These are phyloP conservation scores for Myiotriccus ornatus DNA, from an alignment of 2,797 vertebrate genomes.

Conservation along the genomic window DNA sequence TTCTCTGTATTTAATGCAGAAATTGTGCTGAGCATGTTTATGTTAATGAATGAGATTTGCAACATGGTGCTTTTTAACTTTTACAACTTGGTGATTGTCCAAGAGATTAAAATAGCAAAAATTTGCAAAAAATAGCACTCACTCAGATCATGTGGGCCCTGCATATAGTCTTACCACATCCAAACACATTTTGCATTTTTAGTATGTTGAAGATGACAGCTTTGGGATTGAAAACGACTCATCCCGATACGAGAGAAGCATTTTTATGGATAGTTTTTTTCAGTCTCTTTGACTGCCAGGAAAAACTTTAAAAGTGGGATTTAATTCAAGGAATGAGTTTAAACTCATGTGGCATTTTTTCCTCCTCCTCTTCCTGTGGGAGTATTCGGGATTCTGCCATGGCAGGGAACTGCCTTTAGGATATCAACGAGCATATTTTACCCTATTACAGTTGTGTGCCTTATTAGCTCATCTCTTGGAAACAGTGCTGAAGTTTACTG, in stretches of 20 bases:
- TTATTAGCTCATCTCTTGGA: slow-evolving; percentile 55
- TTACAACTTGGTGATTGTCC: background rate
- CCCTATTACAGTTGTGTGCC: slow-evolving; percentile 16
- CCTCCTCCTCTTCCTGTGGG: slow-evolving; percentile 50
- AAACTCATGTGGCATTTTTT: slow-evolving; percentile 14
- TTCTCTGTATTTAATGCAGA: background rate
- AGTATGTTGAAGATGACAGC: background rate
- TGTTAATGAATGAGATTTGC: background rate
- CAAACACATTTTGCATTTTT: background rate
- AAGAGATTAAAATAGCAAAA: background rate
- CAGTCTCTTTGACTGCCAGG: slow-evolving; percentile 28
- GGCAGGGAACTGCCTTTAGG: slow-evolving; percentile 25
- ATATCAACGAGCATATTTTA: slow-evolving; percentile 36
- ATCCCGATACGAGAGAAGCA: background rate
- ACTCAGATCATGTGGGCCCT: background rate
- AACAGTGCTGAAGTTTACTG: slow-evolving; percentile 15
- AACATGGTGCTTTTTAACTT: background rate
- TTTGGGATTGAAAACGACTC: background rate
- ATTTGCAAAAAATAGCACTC: background rate
- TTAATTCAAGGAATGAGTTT: slow-evolving; percentile 56
- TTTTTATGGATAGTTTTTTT: slow-evolving; percentile 23
- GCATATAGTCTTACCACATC: background rate
- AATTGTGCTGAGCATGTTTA: background rate
- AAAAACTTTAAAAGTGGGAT: slow-evolving; percentile 54
- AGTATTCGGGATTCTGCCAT: slow-evolving; percentile 23